phyloP scores from a whole-genome alignment of 2,888 invertebrate genomes.

The Chrysolina americana region DNA sequence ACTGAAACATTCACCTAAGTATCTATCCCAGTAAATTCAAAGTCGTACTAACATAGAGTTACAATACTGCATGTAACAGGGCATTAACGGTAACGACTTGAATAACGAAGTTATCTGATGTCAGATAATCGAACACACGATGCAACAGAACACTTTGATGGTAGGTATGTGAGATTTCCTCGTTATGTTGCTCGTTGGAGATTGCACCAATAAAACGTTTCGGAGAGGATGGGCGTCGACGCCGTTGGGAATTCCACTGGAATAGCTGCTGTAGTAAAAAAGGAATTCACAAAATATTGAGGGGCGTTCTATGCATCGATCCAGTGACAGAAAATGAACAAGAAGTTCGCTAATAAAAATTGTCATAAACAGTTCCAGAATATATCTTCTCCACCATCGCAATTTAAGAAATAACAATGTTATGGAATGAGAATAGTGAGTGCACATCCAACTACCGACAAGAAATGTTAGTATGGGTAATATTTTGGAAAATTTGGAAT shows the following conservation, averaged over 20 bases:
- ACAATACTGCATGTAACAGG: conserved; percentile 23
- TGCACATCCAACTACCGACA: too few species aligned
- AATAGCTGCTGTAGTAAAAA: neutral
- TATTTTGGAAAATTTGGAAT: too few species aligned
- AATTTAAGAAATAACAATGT: too few species aligned
- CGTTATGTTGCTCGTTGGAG: conserved; percentile 15
- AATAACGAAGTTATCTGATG: conserved; percentile 30
- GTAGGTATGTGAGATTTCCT: conserved; percentile 29
- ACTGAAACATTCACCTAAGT: too few species aligned
- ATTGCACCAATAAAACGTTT: conserved; percentile 20
- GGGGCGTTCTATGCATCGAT: neutral
- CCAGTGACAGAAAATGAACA: too few species aligned
- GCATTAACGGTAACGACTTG: conserved; percentile 30
- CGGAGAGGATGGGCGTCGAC: neutral
- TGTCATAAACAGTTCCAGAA: too few species aligned
- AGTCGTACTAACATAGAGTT: conserved; percentile 9
- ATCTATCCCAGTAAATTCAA: neutral
- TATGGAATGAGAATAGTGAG: too few species aligned
- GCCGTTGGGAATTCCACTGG: neutral
- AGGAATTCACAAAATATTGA: neutral
- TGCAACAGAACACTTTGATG: conserved; percentile 30
- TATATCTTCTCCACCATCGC: too few species aligned
- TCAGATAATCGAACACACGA: conserved; percentile 27
- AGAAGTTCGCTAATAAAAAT: too few species aligned
- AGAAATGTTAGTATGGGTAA: too few species aligned